Percentiles rank a stretch among this genome's conserved stretches.
These are phyloP conservation scores for Enteromius treurensis DNA, from an alignment of 2,797 vertebrate species.

Conservation along the genomic window DNA sequence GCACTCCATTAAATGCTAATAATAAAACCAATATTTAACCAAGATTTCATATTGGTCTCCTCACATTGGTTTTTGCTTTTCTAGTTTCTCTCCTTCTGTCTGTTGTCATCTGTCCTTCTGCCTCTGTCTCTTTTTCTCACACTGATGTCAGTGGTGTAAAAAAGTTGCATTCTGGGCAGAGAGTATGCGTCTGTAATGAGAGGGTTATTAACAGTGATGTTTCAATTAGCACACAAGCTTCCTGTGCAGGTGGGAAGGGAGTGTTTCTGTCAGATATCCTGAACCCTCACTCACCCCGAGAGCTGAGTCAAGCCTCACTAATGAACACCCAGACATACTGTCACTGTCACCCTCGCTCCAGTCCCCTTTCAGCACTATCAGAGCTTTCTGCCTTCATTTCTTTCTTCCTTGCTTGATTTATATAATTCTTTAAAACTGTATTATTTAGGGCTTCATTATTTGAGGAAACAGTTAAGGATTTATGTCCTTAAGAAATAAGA, in stretches of 20 bases:
- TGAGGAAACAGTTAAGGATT: not conserved
- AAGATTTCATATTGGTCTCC: conserved; percentile 13
- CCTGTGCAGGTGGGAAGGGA: conserved; percentile 36
- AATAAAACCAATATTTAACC: not conserved
- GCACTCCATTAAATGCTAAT: conserved; percentile 12
- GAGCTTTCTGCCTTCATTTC: not conserved
- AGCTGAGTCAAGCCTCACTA: conserved; percentile 33
- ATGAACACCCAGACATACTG: conserved; percentile 30
- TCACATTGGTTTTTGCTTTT: not conserved
- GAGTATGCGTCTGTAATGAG: conserved; percentile 28
- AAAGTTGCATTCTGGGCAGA: conserved; percentile 29
- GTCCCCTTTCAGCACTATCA: not conserved
- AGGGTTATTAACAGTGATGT: conserved; percentile 56
- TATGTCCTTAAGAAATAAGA: not conserved
- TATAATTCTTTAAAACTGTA: not conserved
- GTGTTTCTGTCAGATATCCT: conserved; percentile 38
- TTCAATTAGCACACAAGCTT: conserved; percentile 54
- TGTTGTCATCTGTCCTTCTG: not conserved
- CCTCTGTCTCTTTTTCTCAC: conserved; percentile 12
- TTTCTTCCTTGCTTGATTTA: conserved; percentile 15
- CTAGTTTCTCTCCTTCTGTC: not conserved
- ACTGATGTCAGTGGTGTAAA: conserved; percentile 3
- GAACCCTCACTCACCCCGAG: conserved; percentile 31
- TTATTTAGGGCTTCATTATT: conserved; percentile 2
- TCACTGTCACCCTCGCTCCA: conserved; percentile 4